These are phyloP conservation scores for Eupleurogrammus muticus DNA, from an alignment of 2,797 vertebrate species.

Conservation along the genomic window DNA sequence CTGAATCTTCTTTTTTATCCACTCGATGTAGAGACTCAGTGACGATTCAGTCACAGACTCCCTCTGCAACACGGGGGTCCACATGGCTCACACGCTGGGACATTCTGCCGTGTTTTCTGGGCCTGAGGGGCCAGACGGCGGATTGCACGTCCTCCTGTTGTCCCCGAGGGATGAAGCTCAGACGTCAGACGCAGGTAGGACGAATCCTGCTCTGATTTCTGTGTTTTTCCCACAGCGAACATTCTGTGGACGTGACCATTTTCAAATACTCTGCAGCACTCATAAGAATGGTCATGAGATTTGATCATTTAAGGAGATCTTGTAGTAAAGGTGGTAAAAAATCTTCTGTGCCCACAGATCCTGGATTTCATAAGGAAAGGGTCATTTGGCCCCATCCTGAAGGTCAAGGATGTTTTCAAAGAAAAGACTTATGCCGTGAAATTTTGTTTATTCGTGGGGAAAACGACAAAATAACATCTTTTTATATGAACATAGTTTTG, in stretches of 20 bases:
- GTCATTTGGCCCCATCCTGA: conserved; percentile 90
- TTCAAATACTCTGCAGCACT: conserved; percentile 83
- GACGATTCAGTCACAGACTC: conserved; percentile 75
- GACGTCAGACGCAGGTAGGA: conserved; percentile 60
- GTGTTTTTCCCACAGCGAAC: conserved; percentile 86
- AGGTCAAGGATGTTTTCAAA: conserved; percentile 84
- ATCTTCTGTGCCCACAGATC: conserved; percentile 76
- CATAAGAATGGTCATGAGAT: background rate
- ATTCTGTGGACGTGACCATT: conserved; percentile 75
- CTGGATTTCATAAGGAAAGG: conserved; percentile 88
- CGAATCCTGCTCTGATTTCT: conserved; percentile 80
- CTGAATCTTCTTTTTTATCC: background rate
- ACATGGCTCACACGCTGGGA: conserved; percentile 71
- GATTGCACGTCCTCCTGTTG: background rate
- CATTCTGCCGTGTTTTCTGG: conserved; percentile 58
- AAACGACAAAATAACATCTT: background rate
- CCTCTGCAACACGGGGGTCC: conserved; percentile 70
- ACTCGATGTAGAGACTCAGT: conserved; percentile 55
- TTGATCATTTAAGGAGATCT: background rate
- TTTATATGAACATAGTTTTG: background rate
- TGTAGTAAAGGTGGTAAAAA: conserved; percentile 2
- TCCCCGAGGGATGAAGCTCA: conserved; percentile 38
- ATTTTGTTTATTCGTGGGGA: conserved; percentile 70
- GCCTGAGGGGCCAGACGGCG: conserved; percentile 26
- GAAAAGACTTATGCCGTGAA: conserved; percentile 89